Percentiles rank a stretch among this genome's conserved stretches.
These are phyloP conservation scores for Pteropus rufus DNA, from an alignment of 2,797 vertebrate species.

Conservation along the genomic window DNA sequence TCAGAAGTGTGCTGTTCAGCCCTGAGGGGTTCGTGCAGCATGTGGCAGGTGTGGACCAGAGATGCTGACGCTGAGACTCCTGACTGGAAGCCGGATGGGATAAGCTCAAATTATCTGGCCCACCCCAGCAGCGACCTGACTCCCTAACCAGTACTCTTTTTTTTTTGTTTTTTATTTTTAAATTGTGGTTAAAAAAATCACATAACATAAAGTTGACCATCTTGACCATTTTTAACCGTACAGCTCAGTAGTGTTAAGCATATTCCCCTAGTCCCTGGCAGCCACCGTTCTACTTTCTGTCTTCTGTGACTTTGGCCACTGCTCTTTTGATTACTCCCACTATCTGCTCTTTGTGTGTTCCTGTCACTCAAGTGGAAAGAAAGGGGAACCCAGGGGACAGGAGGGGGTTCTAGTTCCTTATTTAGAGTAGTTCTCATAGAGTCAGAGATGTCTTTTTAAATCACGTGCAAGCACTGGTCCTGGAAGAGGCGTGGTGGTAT, in stretches of 20 bases:
- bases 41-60: neutral
- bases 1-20: neutral
- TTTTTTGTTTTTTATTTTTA: neutral
- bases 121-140: rapidly evolving
- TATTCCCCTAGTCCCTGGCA: neutral
- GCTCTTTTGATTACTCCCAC: neutral
- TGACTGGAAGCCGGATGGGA: rapidly evolving
- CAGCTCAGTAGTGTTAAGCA: neutral
- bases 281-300: neutral
- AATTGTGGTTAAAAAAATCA: neutral
- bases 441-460: neutral
- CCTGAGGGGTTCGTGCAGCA: rapidly evolving
- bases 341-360: neutral
- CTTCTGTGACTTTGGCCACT: neutral
- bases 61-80: neutral
- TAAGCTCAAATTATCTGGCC: rapidly evolving
- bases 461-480: neutral
- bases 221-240: neutral
- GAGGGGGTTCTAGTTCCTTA: neutral
- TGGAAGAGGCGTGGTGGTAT: neutral
- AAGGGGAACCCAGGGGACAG: rapidly evolving
- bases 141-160: neutral
- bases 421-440: neutral
- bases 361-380: neutral
- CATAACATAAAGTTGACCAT: neutral